These are phyloP conservation scores for Oligia fasciuncula DNA, from an alignment of 2,888 invertebrate genomes.

Conservation along the genomic window DNA sequence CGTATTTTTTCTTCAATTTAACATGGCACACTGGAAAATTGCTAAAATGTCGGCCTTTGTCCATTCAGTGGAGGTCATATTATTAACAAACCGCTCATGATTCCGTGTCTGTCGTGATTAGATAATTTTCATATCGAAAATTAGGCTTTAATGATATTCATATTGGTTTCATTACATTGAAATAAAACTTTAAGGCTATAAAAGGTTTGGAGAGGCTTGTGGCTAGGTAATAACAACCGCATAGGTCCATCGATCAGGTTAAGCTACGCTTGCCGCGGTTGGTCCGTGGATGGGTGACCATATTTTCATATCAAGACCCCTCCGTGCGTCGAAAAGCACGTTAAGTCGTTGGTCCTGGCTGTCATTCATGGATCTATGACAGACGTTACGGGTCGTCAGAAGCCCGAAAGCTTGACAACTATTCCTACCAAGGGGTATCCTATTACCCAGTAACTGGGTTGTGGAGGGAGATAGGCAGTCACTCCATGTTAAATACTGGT, in stretches of 20 bases:
- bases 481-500: neutral
- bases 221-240: neutral
- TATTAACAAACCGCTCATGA: constrained; percentile 41
- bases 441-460: neutral
- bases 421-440: neutral
- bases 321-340: too few relatives aligned
- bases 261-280: neutral
- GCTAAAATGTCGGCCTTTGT: constrained; percentile 15
- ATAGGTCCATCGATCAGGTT: neutral
- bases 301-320: neutral
- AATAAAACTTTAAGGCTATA: neutral
- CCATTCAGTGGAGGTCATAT: constrained; percentile 23
- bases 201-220: neutral
- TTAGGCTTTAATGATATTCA: constrained; percentile 43
- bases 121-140: constrained; percentile 57
- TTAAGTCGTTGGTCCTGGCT: neutral
- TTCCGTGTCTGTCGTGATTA: constrained; percentile 51
- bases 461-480: neutral
- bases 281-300: neutral
- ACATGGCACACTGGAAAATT: neutral
- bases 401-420: neutral
- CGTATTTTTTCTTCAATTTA: neutral
- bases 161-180: neutral
- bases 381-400: neutral
- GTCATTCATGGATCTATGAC: neutral